phyloP scores from a whole-genome alignment of 2,113 vertebrate genomes.

The Corapipo altera region DNA sequence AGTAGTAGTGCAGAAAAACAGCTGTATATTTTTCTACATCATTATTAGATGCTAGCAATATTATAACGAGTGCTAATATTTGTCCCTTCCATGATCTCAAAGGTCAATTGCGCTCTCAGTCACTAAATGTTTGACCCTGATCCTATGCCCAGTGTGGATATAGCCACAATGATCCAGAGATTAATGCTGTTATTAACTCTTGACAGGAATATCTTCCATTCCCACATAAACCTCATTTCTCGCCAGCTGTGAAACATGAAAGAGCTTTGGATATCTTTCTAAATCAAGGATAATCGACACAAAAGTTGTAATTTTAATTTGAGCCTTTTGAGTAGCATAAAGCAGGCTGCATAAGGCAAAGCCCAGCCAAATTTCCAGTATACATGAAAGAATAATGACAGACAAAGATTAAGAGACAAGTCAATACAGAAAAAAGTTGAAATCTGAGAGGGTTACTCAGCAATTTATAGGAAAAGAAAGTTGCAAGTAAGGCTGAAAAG shows the following conservation, averaged over 20 bases:
- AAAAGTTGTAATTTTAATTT: not conserved
- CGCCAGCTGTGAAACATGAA: not conserved
- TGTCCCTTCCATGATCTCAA: not conserved
- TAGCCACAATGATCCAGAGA: not conserved
- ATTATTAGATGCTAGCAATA: not conserved
- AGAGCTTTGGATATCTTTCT: not conserved
- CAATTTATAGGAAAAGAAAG: not conserved
- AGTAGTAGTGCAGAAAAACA: not conserved
- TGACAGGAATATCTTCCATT: not conserved
- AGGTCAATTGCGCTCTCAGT: not conserved
- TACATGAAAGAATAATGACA: not conserved
- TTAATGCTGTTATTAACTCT: not conserved
- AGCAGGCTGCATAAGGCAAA: not conserved
- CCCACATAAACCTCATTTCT: not conserved
- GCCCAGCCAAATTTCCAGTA: not conserved
- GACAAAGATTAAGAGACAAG: not conserved
- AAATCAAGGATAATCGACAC: not conserved
- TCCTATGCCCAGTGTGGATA: not conserved
- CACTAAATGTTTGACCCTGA: not conserved
- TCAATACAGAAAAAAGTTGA: not conserved
- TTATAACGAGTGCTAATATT: not conserved
- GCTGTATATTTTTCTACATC: not conserved
- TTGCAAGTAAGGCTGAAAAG: not conserved
- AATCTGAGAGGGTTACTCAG: not conserved
- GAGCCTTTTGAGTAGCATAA: not conserved